These are phyloP conservation scores for Sialis fuliginosa DNA, from an alignment of 2,888 invertebrate genomes.

Conservation along the genomic window DNA sequence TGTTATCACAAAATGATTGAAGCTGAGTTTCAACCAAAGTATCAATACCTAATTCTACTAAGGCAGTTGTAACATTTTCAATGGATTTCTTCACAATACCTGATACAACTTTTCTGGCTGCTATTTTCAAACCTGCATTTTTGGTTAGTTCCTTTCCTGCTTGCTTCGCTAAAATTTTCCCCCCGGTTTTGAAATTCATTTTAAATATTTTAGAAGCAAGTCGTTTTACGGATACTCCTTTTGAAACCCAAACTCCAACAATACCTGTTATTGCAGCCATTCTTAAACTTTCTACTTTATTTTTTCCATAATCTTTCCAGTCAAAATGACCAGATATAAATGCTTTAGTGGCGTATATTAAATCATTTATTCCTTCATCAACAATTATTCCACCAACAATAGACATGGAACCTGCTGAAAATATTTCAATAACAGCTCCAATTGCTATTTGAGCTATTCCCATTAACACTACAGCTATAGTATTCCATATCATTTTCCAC, in stretches of 20 bases:
- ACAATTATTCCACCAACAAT: conserved; percentile 11
- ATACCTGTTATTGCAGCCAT: conserved; percentile 5
- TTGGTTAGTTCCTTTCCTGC: conserved; percentile 5
- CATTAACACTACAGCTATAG: conserved; percentile 8
- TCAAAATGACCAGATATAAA: conserved; percentile 10
- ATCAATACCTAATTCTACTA: conserved; percentile 6
- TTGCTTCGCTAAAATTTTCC: conserved; percentile 3
- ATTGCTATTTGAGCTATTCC: conserved; percentile 12
- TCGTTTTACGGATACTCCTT: conserved; percentile 6
- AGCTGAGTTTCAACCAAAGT: conserved; percentile 6
- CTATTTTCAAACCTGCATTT: background rate
- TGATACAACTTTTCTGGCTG: conserved; percentile 6
- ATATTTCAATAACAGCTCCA: conserved; percentile 10
- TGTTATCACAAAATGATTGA: conserved; percentile 6
- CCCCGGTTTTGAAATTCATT: conserved; percentile 1
- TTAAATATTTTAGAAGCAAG: conserved; percentile 8
- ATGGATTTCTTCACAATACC: conserved; percentile 6
- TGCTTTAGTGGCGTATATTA: conserved; percentile 11
- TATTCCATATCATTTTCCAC: conserved; percentile 8
- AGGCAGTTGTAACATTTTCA: conserved; percentile 6
- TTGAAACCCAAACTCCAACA: conserved; percentile 5
- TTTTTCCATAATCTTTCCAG: conserved; percentile 10
- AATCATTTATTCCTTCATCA: conserved; percentile 13
- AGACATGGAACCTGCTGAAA: conserved; percentile 9
- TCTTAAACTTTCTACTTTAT: conserved; percentile 10